A percentile compares a stretch with the other conserved stretches of the same genome.
These are phyloP conservation scores for Archivesica marissinica DNA, from an alignment of 1,140 invertebrate species.

Conservation along the genomic window DNA sequence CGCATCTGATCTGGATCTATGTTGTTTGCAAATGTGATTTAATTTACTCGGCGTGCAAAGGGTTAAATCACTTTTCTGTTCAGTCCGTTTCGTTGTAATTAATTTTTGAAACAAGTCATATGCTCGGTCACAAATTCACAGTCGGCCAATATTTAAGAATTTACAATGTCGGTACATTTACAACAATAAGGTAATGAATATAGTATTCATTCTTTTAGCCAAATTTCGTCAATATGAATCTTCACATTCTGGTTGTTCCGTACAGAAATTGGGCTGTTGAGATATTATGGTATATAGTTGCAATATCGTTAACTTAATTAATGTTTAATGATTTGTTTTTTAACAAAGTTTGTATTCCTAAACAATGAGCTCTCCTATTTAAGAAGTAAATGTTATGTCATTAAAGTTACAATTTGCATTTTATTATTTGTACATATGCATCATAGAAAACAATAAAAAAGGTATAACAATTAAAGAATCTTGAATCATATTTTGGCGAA, in stretches of 20 bases:
- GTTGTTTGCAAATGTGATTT: no score
- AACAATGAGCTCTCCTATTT: slow-evolving; percentile 2
- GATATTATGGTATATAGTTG: slow-evolving; percentile 42
- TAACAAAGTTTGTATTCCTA: slow-evolving; percentile 10
- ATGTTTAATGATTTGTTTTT: slow-evolving; percentile 44
- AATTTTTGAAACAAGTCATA: slow-evolving; percentile 19
- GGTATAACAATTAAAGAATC: slow-evolving; percentile 12
- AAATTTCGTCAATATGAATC: not conserved
- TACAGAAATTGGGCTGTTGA: slow-evolving; percentile 1
- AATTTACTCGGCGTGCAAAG: no score
- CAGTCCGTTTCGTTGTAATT: not conserved
- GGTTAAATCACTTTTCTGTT: not conserved
- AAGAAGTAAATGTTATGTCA: slow-evolving; percentile 34
- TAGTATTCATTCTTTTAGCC: not conserved
- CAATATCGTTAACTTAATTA: slow-evolving; percentile 35
- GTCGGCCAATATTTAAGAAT: not conserved
- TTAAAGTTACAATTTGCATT: slow-evolving; percentile 59
- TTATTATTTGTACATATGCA: slow-evolving; percentile 64
- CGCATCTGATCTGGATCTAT: no score
- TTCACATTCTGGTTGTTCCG: no score
- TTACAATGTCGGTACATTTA: no score
- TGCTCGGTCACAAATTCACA: not conserved
- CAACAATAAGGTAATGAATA: not conserved
- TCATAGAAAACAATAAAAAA: slow-evolving; percentile 60
- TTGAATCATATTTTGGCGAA: slow-evolving; percentile 8